phyloP scores from a whole-genome alignment of 2,797 vertebrate species.

The Chromobotia macracanthus region DNA sequence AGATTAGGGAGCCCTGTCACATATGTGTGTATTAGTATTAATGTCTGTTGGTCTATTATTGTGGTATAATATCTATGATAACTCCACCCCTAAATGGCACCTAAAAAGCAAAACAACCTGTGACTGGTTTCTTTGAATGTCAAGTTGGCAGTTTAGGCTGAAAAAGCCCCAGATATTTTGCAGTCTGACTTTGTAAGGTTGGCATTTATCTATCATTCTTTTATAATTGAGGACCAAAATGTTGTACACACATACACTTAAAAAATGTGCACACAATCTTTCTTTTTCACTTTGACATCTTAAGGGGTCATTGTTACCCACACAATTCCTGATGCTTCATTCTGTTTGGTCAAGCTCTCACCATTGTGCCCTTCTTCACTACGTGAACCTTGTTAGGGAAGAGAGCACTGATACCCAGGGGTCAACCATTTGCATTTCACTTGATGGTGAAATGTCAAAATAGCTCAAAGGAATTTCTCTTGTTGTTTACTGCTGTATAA shows the following conservation, averaged over 20 bases:
- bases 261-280: no score
- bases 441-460: constrained; percentile 66
- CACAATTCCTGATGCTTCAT: constrained; percentile 20
- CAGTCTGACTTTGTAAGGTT: not conserved
- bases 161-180: not conserved
- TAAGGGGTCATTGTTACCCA: constrained; percentile 24
- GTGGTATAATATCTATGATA: no score
- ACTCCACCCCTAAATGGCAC: no score
- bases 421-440: constrained; percentile 59
- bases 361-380: constrained; percentile 51
- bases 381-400: constrained; percentile 52
- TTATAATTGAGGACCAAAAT: not conserved
- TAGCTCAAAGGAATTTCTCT: constrained; percentile 62
- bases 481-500: constrained; percentile 61
- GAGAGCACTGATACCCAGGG: constrained; percentile 50
- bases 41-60: no score
- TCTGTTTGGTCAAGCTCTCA: constrained; percentile 27
- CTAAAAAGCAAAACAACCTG: no score
- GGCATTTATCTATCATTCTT: constrained; percentile 2
- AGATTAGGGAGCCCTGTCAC: not conserved
- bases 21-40: not conserved
- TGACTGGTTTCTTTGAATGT: not conserved
- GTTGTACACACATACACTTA: not conserved
- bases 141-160: no score
- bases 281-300: constrained; percentile 9